Evolutionary conservation across 1,140 invertebrate species (phyloP).

Genomic region (Leucophenga varia): DNA sequence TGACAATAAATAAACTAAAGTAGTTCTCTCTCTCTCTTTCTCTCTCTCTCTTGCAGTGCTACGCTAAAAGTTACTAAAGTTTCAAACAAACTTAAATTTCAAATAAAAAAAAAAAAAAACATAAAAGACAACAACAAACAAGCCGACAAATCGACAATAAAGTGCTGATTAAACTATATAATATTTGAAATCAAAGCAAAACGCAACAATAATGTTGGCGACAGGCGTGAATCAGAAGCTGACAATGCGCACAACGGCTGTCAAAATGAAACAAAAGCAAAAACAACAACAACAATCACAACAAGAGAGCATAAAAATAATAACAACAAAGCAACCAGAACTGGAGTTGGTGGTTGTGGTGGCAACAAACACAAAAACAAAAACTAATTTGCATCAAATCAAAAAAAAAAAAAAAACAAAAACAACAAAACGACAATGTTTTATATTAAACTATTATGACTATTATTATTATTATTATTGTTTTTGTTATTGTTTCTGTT

Average conservation of each 20-base stretch:
- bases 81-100: too few species aligned
- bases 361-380: constrained; percentile 9
- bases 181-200: constrained; percentile 56
- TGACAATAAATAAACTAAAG: too few species aligned
- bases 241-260: constrained; percentile 47
- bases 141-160: too few species aligned
- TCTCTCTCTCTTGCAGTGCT: too few species aligned
- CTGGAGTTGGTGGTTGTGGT: constrained; percentile 14
- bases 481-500: too few species aligned
- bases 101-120: too few species aligned
- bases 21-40: too few species aligned
- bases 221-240: constrained; percentile 34
- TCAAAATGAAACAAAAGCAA: constrained; percentile 43
- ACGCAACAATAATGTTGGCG: constrained; percentile 39
- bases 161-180: constrained; percentile 39
- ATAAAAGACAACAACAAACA: too few species aligned
- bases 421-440: neutral
- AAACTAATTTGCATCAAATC: neutral
- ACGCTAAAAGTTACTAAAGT: too few species aligned
- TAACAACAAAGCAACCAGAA: constrained; percentile 8
- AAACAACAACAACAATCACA: constrained; percentile 1
- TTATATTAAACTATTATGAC: too few species aligned
- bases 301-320: constrained; percentile 8
- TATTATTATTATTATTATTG: too few species aligned
- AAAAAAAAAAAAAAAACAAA: constrained; percentile 2